Percentiles rank a stretch among this genome's conserved stretches.
phyloP scores from a whole-genome alignment of 2,888 invertebrate species.

The Lycophotia porphyrea region DNA sequence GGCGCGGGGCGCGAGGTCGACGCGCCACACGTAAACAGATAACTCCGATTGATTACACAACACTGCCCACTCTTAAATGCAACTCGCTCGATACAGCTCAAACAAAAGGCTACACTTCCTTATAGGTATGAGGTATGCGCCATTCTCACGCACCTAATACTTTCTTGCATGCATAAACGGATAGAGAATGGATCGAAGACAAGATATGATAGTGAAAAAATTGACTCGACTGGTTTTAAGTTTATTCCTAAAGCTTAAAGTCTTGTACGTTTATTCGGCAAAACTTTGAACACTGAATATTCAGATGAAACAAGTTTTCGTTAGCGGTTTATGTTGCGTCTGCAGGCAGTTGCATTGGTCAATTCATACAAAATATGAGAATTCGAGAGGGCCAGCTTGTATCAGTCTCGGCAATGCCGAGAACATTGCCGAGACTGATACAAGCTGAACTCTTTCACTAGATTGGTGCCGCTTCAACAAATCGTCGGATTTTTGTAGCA shows the following conservation, averaged over 20 bases:
- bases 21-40: slow-evolving; percentile 84
- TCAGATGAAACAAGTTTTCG: slow-evolving; percentile 21
- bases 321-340: neutral
- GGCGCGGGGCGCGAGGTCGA: slow-evolving; percentile 76
- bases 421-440: too few relatives aligned
- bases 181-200: slow-evolving; percentile 5
- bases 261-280: neutral
- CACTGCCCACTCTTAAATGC: slow-evolving; percentile 75
- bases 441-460: neutral
- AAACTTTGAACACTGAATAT: slow-evolving; percentile 1
- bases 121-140: slow-evolving; percentile 28
- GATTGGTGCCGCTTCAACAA: neutral
- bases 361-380: slow-evolving; percentile 29
- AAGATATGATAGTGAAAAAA: neutral
- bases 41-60: slow-evolving; percentile 83
- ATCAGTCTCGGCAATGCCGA: neutral
- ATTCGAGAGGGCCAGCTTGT: neutral
- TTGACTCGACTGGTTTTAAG: neutral
- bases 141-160: slow-evolving; percentile 43
- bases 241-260: neutral
- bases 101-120: slow-evolving; percentile 63
- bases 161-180: neutral
- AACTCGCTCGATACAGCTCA: slow-evolving; percentile 56
- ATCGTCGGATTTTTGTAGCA: neutral
- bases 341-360: neutral